Evolutionary conservation across 2,888 invertebrate genomes (phyloP).

Genomic region (Fissipunctia ypsillon): DNA sequence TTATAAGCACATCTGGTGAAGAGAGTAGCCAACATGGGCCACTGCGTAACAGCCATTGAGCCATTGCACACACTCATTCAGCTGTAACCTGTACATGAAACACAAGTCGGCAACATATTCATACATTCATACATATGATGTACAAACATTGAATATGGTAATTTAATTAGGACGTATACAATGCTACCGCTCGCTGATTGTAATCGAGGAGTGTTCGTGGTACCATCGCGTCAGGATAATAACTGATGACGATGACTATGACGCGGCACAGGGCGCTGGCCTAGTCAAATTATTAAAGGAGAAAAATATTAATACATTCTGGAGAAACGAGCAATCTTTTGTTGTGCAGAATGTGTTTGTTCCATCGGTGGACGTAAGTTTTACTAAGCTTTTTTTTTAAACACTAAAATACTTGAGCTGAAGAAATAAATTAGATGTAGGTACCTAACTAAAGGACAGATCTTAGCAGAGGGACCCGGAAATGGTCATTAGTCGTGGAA

Average conservation of each 20-base stretch:
- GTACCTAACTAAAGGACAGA: no score
- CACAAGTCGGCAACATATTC: slow-evolving; percentile 13
- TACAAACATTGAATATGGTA: slow-evolving; percentile 49
- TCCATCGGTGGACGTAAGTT: no score
- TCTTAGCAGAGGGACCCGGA: no score
- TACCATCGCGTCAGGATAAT: not conserved
- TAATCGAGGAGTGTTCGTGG: slow-evolving; percentile 32
- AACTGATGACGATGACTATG: slow-evolving; percentile 8
- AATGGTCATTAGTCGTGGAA: no score
- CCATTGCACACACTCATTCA: slow-evolving; percentile 5
- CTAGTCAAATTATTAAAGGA: no score
- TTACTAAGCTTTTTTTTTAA: no score
- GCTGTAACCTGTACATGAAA: slow-evolving; percentile 25
- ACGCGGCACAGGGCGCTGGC: no score
- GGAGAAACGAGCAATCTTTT: no score
- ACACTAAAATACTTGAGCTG: no score
- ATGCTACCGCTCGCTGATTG: slow-evolving; percentile 25
- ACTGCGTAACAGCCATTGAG: not conserved
- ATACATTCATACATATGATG: not conserved
- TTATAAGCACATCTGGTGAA: not conserved
- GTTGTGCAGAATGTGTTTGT: no score
- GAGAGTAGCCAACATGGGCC: not conserved
- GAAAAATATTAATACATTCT: no score
- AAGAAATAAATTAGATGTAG: no score
- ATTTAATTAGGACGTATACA: slow-evolving; percentile 54